Base-by-base conservation (phyloP, 2,797 vertebrate genomes). In the Phrynocephalus guinanensis region DNA sequence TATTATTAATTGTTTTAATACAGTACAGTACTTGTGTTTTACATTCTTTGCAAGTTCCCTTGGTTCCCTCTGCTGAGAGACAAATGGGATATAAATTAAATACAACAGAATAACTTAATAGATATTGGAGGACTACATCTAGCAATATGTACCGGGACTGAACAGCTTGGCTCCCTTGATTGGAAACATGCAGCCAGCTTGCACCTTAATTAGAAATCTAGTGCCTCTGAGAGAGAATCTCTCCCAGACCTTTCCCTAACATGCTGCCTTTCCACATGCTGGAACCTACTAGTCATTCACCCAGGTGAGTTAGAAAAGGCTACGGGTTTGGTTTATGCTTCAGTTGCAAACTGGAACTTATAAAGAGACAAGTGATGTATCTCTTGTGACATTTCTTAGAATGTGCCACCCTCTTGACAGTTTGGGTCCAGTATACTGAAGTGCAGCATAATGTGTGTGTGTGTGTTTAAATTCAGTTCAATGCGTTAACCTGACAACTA, bases 291-390 rank as follows among this genome's bases (percentile, higher is more conserved):
- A 20, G 52, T 8, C 75, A 71, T 56, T 52, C 48, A 78, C 10
- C 24, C 18, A 68, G 18, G 56, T 28, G 33, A 20, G 6, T 76
- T 67, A 52, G 15, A 52, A 83, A 83, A 10, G 68, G 26, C 10
- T 9, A 75, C 68, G 50, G 79, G 82, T 15, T 50, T 67, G 44
- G 70, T 71, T 88, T n/a, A 63, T 72, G 33, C 88, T 94, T 90
- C 83, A 82, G 11, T 15, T 28, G 9, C 18, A 83, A 56, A 52
- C 5, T 6, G 26, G 22, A 67, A 56, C 52, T 56, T 56, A 13
- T 9, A 56, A 56, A 56, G 52, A 56, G 52, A 10, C 52, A 13
- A 56, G 52, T 56, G 52, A 56, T 63, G 4, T 63, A 15, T 63
- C 18, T 18, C 10, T 76, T 28, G 1, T 44, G 3, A 75, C 26